Conservation (phyloP, 2,888 invertebrate species). For the Plutella xylostella region DNA sequence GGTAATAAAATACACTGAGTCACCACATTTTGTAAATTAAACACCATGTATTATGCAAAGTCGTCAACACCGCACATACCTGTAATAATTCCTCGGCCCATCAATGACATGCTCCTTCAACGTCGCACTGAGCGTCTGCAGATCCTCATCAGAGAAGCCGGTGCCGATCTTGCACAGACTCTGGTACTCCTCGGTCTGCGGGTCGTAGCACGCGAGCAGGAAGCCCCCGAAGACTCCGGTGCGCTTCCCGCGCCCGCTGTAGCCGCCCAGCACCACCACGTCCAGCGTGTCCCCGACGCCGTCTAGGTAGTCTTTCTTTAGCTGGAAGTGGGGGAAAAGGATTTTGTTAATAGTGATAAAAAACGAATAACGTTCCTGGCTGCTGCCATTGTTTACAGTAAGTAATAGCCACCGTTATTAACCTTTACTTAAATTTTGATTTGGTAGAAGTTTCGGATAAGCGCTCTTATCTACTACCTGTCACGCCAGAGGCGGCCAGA, state of each 20-base stretch:
- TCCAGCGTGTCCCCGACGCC: conserved; percentile 97
- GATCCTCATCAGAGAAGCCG: conserved; percentile 93
- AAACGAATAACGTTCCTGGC: too few species aligned
- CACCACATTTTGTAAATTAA: too few species aligned
- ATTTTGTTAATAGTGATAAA: too few species aligned
- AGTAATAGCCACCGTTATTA: too few species aligned
- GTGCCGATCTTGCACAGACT: conserved; percentile 80
- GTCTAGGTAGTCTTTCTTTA: conserved; percentile 98
- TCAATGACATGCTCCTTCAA: conserved; percentile 82
- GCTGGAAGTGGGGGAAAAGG: conserved; percentile 26
- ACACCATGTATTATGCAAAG: too few species aligned
- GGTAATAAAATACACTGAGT: too few species aligned
- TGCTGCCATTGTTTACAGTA: too few species aligned
- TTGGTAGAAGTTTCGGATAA: too few species aligned
- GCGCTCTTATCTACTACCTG: too few species aligned
- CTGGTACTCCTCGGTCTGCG: conserved; percentile 91
- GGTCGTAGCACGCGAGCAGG: conserved; percentile 93
- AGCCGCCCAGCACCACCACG: conserved; percentile 95
- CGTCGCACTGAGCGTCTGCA: conserved; percentile 80
- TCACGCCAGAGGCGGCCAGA: too few species aligned
- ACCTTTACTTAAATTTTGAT: too few species aligned
- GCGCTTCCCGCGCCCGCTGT: conserved; percentile 91
- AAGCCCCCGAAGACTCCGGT: conserved; percentile 96
- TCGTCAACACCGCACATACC: too few species aligned
- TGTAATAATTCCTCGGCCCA: conserved; percentile 82